Conservation (phyloP, 2,113 vertebrate genomes). For the Varanus salvator region DNA sequence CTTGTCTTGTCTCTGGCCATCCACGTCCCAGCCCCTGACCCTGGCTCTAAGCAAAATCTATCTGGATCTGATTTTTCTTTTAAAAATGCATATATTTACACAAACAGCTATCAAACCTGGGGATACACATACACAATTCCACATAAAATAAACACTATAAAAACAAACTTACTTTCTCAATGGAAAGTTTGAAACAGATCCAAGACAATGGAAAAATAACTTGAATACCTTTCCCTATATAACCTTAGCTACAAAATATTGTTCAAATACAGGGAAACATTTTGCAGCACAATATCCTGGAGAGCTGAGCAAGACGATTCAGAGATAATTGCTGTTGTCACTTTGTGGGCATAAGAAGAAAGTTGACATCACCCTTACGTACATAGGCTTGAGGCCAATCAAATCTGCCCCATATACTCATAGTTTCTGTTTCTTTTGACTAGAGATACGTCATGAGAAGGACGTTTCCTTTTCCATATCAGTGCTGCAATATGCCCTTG, state of each 20-base stretch:
- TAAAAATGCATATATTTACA: background rate
- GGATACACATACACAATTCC: background rate
- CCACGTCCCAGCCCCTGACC: too few relatives aligned
- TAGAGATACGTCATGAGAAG: background rate
- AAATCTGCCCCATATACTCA: conserved; percentile 15
- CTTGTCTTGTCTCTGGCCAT: too few relatives aligned
- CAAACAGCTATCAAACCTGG: background rate
- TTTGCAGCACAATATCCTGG: background rate
- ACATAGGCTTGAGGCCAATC: conserved; percentile 20
- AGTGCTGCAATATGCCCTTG: background rate
- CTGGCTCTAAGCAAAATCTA: background rate
- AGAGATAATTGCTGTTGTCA: conserved; percentile 19
- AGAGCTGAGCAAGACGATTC: conserved; percentile 23
- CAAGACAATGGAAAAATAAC: background rate
- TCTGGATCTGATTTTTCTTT: background rate
- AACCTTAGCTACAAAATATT: background rate
- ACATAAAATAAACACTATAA: background rate
- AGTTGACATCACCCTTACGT: background rate
- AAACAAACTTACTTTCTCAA: background rate
- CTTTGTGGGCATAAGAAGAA: background rate
- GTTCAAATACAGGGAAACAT: background rate
- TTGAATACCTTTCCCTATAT: background rate
- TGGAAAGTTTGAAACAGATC: background rate
- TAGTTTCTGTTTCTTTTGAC: background rate
- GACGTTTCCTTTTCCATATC: conserved; percentile 32